phyloP scores from a whole-genome alignment of 2,888 invertebrate species.

The Aromia moschata region DNA sequence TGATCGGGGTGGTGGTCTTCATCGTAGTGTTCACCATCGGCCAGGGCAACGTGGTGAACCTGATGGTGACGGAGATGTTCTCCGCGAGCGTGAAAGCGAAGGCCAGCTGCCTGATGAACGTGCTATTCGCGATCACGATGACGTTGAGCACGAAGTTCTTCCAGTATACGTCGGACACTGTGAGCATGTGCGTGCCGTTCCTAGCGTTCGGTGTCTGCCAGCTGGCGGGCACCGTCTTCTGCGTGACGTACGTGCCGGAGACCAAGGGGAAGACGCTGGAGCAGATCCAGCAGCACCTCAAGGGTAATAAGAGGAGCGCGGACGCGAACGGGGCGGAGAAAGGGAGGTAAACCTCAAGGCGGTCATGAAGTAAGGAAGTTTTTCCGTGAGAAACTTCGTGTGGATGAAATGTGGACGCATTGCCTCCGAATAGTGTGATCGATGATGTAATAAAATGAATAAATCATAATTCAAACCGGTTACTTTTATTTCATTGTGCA shows the following conservation, averaged over 20 bases:
- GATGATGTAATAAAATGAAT: too few species aligned
- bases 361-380: too few species aligned
- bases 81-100: slow-evolving; percentile 54
- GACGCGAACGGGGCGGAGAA: not conserved
- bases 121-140: slow-evolving; percentile 49
- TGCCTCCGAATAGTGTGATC: too few species aligned
- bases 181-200: slow-evolving; percentile 52
- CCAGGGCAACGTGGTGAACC: slow-evolving; percentile 43
- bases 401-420: too few species aligned
- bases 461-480: too few species aligned
- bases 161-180: slow-evolving; percentile 49
- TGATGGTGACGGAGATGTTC: slow-evolving; percentile 50
- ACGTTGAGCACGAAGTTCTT: slow-evolving; percentile 52
- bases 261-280: slow-evolving; percentile 57
- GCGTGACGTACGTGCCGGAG: slow-evolving; percentile 51
- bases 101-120: slow-evolving; percentile 48
- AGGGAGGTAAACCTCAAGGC: not conserved
- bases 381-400: too few species aligned
- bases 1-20: slow-evolving; percentile 44
- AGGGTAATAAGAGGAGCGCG: slow-evolving; percentile 28
- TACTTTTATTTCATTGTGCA: too few species aligned
- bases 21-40: slow-evolving; percentile 45
- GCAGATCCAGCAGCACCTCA: slow-evolving; percentile 55
- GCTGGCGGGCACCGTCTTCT: slow-evolving; percentile 44
- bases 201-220: slow-evolving; percentile 46